Base-by-base conservation (phyloP, 1,140 invertebrate genomes). In the Calosoma granatense region DNA sequence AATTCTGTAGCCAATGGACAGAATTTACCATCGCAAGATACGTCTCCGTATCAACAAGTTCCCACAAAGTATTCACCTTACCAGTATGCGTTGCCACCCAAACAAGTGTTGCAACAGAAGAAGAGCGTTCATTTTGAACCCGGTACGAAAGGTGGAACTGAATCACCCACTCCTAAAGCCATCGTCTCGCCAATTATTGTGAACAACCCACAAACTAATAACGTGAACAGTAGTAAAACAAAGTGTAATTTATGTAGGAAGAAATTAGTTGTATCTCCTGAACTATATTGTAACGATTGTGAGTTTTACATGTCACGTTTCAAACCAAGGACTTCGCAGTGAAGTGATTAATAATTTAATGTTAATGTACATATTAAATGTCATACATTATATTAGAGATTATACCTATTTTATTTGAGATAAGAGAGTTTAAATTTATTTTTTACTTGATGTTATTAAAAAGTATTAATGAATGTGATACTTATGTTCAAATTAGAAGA, bases 301-400 rank as follows among this genome's bases (percentile, higher is more conserved):
- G 88, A 92, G 66, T 92, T 88, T 76, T 94, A 94, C 65, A 88
- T 94, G 86, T 90, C 90, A 22, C 79, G 87, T 63, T 92, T 91
- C 67, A 83, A 84, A 64, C 83, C 82, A 6, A 79, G 41, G 41
- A 70, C 47, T 67, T 47, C 41, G 4, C 41, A 47, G 17, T 47
- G 3, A 17, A 12, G 15, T 4, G 6, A 11, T 47, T 11, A 12
- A 12, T 30, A 6, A 30, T 30, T 6, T 30, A 6, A 6, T 30
- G 26, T 30, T 6, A 30, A 12, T 11, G 17, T 47, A 11, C 3
- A 12, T 47, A 12, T 11, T 47, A 47, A 47, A 17, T 11, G 6
- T 4, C 4, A 47, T 47, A 47, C 9, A 11, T 47, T 47, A 11
- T 47, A 47, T 47, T 47, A 12, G 15, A 47, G 4, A n/a, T n/a